Evolutionary conservation across 2,113 vertebrate genomes (phyloP).

Genomic region (Tilapia sparmanii): DNA sequence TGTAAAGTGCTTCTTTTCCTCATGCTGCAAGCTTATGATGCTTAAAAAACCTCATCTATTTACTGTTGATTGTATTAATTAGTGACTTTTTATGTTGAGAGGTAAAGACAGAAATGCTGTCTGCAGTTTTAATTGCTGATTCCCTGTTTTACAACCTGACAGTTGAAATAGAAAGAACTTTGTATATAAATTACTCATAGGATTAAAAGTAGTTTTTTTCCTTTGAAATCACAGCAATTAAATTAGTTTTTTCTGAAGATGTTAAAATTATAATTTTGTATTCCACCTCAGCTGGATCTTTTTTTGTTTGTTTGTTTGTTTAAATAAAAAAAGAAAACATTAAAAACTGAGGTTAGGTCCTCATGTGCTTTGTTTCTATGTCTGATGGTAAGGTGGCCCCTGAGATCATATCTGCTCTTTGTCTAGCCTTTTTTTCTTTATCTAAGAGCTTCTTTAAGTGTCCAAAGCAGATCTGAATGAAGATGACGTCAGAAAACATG

Average conservation of each 20-base stretch:
- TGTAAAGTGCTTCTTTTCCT: not conserved
- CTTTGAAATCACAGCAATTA: not conserved
- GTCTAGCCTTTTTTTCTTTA: not conserved
- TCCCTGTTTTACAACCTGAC: not conserved
- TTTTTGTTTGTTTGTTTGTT: not conserved
- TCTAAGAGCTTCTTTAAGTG: not conserved
- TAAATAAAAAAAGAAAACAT: not conserved
- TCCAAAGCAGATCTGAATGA: not conserved
- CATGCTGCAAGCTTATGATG: not conserved
- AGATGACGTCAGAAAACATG: not conserved
- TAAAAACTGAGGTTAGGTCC: not conserved
- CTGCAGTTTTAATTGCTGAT: not conserved
- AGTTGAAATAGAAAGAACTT: not conserved
- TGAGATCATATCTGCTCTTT: not conserved
- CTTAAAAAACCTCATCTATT: not conserved
- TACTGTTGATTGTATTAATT: not conserved
- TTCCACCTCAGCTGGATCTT: not conserved
- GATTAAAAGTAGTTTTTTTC: not conserved
- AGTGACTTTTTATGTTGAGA: not conserved
- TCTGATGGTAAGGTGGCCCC: not conserved
- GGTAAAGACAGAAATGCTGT: not conserved
- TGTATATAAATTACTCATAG: not conserved
- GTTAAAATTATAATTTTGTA: not conserved
- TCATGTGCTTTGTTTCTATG: not conserved
- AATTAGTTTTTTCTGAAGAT: not conserved